These are phyloP conservation scores for Enteromius radiatus DNA, from an alignment of 2,797 vertebrate species.

Conservation along the genomic window DNA sequence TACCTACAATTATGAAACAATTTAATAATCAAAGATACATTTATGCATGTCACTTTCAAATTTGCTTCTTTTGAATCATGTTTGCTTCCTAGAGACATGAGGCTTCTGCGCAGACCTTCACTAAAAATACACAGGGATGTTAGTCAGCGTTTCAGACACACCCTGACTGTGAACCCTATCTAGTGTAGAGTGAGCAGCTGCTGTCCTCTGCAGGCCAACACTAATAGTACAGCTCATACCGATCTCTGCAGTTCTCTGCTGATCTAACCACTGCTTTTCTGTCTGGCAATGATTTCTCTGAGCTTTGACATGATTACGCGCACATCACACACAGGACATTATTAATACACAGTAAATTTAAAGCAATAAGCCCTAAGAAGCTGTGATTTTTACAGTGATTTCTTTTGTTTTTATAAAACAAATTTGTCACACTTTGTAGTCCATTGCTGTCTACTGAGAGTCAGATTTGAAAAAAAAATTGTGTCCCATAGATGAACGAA, in stretches of 20 bases:
- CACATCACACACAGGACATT: neutral
- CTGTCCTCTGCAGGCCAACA: constrained; percentile 35
- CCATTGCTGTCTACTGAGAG: too few relatives aligned
- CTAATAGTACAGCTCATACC: neutral
- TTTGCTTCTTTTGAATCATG: neutral
- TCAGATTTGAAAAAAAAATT: too few relatives aligned
- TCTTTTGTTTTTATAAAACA: too few relatives aligned
- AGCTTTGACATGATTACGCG: neutral
- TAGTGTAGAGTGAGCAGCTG: neutral
- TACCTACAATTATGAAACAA: neutral
- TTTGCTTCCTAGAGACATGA: neutral
- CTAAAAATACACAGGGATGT: neutral
- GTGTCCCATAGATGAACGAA: too few relatives aligned
- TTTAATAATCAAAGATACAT: neutral
- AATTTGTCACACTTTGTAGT: too few relatives aligned
- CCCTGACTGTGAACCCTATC: neutral
- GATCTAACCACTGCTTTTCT: neutral
- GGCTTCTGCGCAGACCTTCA: neutral
- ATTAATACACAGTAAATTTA: neutral
- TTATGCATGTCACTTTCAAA: neutral
- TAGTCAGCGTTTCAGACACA: constrained; percentile 27
- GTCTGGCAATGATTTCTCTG: neutral
- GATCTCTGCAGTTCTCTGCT: neutral
- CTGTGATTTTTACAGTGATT: too few relatives aligned
- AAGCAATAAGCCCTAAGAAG: too few relatives aligned